These are phyloP conservation scores for Channallabes apus DNA, from an alignment of 2,797 vertebrate species.

Conservation along the genomic window DNA sequence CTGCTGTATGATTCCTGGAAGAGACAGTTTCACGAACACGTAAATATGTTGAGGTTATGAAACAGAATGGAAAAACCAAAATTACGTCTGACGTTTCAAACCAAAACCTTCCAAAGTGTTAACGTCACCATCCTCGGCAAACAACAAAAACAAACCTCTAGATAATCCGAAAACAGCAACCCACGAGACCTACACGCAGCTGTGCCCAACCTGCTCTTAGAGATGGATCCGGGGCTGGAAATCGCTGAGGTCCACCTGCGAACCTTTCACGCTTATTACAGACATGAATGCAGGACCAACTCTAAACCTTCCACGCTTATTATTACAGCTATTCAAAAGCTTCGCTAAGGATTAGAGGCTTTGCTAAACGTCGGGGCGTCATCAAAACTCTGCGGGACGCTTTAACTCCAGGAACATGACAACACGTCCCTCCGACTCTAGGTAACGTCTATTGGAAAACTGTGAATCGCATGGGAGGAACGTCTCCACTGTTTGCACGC, in stretches of 20 bases:
- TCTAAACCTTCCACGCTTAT: constrained; percentile 26
- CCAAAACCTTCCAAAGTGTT: background rate
- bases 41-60: background rate
- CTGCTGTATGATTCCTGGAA: background rate
- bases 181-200: background rate
- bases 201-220: background rate
- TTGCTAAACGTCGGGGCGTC: background rate
- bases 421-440: background rate
- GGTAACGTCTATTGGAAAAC: constrained; percentile 18
- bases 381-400: background rate
- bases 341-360: background rate
- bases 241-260: background rate
- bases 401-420: background rate
- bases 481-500: constrained; percentile 42
- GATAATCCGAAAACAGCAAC: constrained; percentile 9
- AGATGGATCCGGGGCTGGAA: background rate
- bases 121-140: background rate
- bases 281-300: background rate
- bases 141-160: constrained; percentile 10
- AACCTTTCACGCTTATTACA: constrained; percentile 23
- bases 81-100: background rate
- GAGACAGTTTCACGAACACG: background rate
- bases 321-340: constrained; percentile 17
- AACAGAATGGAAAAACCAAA: background rate
- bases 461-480: constrained; percentile 29